Conservation (phyloP, 2,113 vertebrate species). For the Trichomycterus rosablanca region DNA sequence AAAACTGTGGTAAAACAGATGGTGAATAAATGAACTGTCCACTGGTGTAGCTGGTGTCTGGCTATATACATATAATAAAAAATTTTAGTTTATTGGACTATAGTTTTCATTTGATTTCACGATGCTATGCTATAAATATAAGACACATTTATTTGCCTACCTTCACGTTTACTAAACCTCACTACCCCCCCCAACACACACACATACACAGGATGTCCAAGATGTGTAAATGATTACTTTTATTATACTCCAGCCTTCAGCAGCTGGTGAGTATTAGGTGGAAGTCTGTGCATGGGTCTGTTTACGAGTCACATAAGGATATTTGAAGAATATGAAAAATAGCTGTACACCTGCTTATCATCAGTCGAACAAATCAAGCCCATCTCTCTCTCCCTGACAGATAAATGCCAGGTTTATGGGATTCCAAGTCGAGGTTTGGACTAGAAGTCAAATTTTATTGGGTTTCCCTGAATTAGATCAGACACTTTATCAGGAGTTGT, state of each 20-base stretch:
- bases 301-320: constrained; percentile 15
- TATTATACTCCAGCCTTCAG: constrained; percentile 25
- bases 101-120: too few relatives aligned
- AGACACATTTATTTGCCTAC: too few relatives aligned
- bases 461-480: constrained; percentile 6
- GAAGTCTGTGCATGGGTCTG: not conserved
- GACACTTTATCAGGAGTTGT: not conserved
- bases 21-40: too few relatives aligned
- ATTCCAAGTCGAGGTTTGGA: not conserved
- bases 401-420: not conserved
- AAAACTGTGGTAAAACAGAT: too few relatives aligned
- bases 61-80: too few relatives aligned
- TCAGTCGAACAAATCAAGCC: not conserved
- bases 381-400: not conserved
- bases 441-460: not conserved
- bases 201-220: not conserved
- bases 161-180: not conserved
- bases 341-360: not conserved
- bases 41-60: too few relatives aligned
- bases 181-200: not conserved
- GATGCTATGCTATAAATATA: too few relatives aligned
- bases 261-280: constrained; percentile 27
- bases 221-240: constrained; percentile 20
- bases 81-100: too few relatives aligned
- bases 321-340: constrained; percentile 5